Conservation (phyloP, 2,113 vertebrate species). For the Thamnophis sirtalis region DNA sequence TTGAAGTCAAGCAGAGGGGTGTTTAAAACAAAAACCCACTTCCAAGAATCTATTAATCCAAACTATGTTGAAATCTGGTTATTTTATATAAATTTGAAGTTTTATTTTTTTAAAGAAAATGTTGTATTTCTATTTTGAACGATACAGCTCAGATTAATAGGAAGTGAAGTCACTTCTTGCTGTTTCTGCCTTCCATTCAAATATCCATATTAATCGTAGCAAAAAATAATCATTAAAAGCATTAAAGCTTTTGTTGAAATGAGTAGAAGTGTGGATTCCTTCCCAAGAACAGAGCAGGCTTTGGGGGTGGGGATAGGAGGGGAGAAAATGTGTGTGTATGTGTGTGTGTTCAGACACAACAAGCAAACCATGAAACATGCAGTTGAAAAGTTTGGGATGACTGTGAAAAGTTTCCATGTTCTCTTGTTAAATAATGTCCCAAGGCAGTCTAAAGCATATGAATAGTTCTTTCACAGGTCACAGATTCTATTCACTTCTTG, state of each 20-base stretch:
- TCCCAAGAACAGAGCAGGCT: constrained; percentile 25
- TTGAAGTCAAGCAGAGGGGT: constrained; percentile 4
- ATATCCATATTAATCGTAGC: constrained; percentile 67
- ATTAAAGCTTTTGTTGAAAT: constrained; percentile 57
- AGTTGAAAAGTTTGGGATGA: constrained; percentile 85
- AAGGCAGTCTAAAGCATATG: constrained; percentile 86
- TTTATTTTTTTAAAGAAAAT: not conserved
- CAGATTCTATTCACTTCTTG: constrained; percentile 85
- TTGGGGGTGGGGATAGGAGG: not conserved
- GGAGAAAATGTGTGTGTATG: not conserved
- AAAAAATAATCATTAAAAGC: constrained; percentile 70
- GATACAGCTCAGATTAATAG: constrained; percentile 63
- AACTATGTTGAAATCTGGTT: constrained; percentile 65
- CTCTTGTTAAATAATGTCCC: constrained; percentile 85
- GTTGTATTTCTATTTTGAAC: constrained; percentile 32
- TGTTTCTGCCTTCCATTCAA: constrained; percentile 63
- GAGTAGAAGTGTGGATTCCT: constrained; percentile 57
- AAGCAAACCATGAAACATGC: constrained; percentile 77
- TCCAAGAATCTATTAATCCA: constrained; percentile 48
- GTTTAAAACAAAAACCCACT: not conserved
- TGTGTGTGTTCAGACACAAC: constrained; percentile 70
- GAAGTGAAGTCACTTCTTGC: constrained; percentile 66
- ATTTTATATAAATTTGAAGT: constrained; percentile 61
- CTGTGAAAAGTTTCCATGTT: constrained; percentile 90
- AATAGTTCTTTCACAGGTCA: constrained; percentile 98